Evolutionary conservation across 2,113 vertebrate genomes (phyloP), one percentile per base, ranked within the genome.

Genomic region (Phoenicopterus ruber): DNA sequence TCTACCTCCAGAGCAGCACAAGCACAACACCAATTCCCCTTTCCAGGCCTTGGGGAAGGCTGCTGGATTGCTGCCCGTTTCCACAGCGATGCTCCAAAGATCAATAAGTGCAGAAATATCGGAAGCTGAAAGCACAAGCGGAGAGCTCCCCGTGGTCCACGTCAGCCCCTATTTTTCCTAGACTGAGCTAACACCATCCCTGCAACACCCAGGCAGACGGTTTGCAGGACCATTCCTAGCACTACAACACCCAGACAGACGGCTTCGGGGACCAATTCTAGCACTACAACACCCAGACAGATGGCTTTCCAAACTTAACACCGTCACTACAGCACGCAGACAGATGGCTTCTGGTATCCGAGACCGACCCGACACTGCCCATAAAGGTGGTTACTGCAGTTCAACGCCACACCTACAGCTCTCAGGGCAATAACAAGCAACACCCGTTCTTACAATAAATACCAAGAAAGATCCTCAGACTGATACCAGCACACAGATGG

Each of bases 251-350:
- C 86, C 94, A 94, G 72, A 28, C 96, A 96, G 95, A 94, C 85
- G 67, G 96, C 95, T 90, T 81, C 5, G 1, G 90, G 91, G 95
- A 82, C 95, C 93, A 36, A 77, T 87, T 52, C 93, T 94, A 89
- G 87, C 96, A 36, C 87, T 79, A 70, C 94, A 96, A 85, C 96
- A 97, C 94, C 87, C 94, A 32, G 93, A 22, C 96, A 97, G 96
- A 95, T 96, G 94, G 96, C 90, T 96, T 61, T 94, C 90, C 94
- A 92, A 96, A 92, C 93, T 92, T 90, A 85, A 84, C 92, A 57
- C 80, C 36, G 4, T 74, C 88, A n/a, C 82, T 94, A 63, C 88
- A 76, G 79, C 84, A 73, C 3, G 2, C 88, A 62, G 72, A 76
- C 93, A 97, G 90, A 93, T 95, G 95, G 96, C 82, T 93, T 9